These are phyloP conservation scores for Lampris incognitus DNA, from an alignment of 2,113 vertebrate species.

Conservation along the genomic window DNA sequence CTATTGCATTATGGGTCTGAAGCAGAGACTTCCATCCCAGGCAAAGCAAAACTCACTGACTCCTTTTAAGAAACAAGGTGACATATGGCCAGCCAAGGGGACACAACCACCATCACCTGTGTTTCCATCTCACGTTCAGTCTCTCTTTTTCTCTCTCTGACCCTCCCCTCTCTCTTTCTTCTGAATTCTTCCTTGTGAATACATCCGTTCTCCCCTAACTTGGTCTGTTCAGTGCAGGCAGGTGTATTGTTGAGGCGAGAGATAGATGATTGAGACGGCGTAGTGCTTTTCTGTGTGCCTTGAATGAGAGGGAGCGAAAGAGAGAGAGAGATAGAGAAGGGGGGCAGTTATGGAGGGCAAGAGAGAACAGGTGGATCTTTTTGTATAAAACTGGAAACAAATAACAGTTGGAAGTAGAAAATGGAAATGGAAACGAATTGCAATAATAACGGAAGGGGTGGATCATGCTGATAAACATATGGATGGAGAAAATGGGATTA, in stretches of 20 bases:
- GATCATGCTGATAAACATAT: conserved; percentile 41
- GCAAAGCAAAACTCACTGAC: conserved; percentile 28
- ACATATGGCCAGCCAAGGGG: conserved; percentile 13
- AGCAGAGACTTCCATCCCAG: not conserved
- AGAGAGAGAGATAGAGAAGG: conserved; percentile 10
- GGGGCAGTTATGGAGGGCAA: not conserved
- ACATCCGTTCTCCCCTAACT: conserved; percentile 3
- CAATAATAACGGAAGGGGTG: conserved; percentile 20
- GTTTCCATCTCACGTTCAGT: not conserved
- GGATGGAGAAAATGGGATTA: conserved; percentile 24
- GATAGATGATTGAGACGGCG: conserved; percentile 46
- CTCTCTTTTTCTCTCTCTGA: not conserved
- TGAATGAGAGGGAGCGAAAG: conserved; percentile 7
- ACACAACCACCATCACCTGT: not conserved
- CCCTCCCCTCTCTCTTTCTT: conserved; percentile 4
- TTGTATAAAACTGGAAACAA: conserved; percentile 33
- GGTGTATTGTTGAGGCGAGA: conserved; percentile 24
- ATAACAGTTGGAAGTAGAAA: conserved; percentile 23
- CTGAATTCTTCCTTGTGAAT: conserved; percentile 25
- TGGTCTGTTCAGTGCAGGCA: not conserved
- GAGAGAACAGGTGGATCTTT: not conserved
- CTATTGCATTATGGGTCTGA: conserved; percentile 4
- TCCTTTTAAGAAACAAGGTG: conserved; percentile 15
- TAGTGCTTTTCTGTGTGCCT: conserved; percentile 3
- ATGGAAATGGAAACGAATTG: conserved; percentile 28